Conservation (phyloP, 1,140 invertebrate species). For the Cardiocondyla obscurior region DNA sequence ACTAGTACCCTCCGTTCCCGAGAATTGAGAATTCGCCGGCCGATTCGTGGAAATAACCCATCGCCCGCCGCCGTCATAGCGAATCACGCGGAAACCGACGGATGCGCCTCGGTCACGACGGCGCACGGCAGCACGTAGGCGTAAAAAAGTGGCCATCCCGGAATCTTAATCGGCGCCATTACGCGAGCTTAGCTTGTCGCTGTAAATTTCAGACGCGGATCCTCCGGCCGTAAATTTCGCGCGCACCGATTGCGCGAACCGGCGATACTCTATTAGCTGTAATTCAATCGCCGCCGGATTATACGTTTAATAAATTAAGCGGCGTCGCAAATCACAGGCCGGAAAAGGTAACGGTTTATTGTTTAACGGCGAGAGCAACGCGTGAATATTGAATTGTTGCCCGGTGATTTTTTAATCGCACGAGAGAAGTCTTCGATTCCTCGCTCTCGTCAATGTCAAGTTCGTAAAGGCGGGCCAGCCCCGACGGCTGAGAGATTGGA, state of each 20-base stretch:
- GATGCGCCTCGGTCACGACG: slow-evolving; percentile 48
- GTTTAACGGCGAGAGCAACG: neutral
- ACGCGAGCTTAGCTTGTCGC: slow-evolving; percentile 7
- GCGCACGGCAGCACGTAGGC: slow-evolving; percentile 27
- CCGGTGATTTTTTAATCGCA: neutral
- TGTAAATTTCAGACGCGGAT: neutral
- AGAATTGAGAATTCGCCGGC: slow-evolving; percentile 66
- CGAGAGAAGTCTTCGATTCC: neutral
- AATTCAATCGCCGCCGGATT: slow-evolving; percentile 9
- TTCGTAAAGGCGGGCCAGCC: neutral
- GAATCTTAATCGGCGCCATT: slow-evolving; percentile 36
- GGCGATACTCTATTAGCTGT: slow-evolving; percentile 2
- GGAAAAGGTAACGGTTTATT: neutral
- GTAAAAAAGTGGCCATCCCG: slow-evolving; percentile 28
- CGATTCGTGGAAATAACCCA: slow-evolving; percentile 73
- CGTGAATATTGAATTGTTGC: neutral
- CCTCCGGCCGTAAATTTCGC: neutral
- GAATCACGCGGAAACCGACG: slow-evolving; percentile 64
- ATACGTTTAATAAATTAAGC: neutral
- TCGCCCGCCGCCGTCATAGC: slow-evolving; percentile 35
- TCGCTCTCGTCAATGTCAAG: neutral
- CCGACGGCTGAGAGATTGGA: slow-evolving; percentile 7
- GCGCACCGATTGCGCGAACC: neutral
- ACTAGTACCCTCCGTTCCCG: slow-evolving; percentile 66
- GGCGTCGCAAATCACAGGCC: neutral